A percentile compares a stretch with the other conserved stretches of the same genome.
Conservation (phyloP, 1,140 invertebrate species). For the Halyomorpha halys region DNA sequence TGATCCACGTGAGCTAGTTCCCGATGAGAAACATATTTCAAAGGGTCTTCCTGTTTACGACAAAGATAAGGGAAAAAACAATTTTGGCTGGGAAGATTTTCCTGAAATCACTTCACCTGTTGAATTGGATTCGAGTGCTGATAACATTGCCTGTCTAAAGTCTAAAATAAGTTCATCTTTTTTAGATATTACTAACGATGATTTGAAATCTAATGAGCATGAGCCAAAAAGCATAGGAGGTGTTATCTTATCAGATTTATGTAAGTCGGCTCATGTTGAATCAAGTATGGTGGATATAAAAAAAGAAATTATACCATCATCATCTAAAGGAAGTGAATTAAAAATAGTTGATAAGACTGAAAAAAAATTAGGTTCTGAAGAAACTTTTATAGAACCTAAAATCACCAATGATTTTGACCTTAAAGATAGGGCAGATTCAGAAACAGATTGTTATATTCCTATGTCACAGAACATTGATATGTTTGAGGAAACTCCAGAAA, state of each 20-base stretch:
- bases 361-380: neutral
- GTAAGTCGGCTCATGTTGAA: neutral
- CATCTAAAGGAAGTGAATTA: too few species aligned
- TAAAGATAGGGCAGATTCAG: neutral
- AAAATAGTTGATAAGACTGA: neutral
- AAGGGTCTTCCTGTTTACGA: neutral
- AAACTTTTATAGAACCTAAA: neutral
- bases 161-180: neutral
- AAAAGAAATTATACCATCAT: neutral
- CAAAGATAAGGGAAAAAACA: neutral
- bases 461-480: slow-evolving; percentile 1
- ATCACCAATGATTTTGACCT: neutral
- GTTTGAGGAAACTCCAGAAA: slow-evolving; percentile 1
- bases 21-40: neutral
- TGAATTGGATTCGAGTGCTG: neutral
- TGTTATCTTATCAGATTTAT: neutral
- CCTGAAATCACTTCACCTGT: neutral
- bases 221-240: neutral
- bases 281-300: neutral
- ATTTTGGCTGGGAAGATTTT: neutral
- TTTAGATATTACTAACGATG: neutral
- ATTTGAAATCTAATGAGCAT: neutral
- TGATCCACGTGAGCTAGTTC: neutral
- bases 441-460: neutral
- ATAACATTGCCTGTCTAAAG: neutral